Evolutionary conservation across 2,113 vertebrate genomes (phyloP), one percentile per base, ranked within the genome.

Genomic region (Hippocampus barbouri): DNA sequence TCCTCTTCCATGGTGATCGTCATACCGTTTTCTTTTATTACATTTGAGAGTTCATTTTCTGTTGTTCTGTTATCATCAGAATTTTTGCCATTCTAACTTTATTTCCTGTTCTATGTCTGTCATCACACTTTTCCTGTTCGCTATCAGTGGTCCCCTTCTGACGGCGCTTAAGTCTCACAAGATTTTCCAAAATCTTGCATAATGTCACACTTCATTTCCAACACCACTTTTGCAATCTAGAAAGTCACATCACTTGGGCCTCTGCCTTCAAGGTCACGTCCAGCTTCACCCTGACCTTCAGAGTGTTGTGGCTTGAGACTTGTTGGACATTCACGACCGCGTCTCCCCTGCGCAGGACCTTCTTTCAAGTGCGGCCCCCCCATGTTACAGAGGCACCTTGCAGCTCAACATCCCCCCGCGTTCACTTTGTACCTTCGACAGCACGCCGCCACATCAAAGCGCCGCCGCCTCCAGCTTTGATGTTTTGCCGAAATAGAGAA

Each of bases 381-480:
- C 23, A 4, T 59, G 59, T 16, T 34, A 96, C 95, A 96, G 87
- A 95, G 95, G 94, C 95, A 95, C 95, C 95, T 95, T 95, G 94
- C 94, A 95, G 94, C 94, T 95, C 95, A 94, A 96, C 95, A 96
- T 95, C 95, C 94, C 94, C 94, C 94, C 43, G n/a, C 94, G 95
- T 95, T 97, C 94, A 96, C 93, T 94, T 94, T 94, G 94, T 96
- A 96, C 95, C 95, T 96, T 95, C 96, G 95, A 95, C 95, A 96
- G 95, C 95, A 95, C 94, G 95, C 87, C 89, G 93, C 92, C 93
- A 96, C 95, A 95, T 97, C 95, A 97, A 96, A 97, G 95, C 87
- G 86, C 89, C 79, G 90, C 84, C 84, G 87, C 89, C 72, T 88
- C 87, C 71, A 88, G 87, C 94, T 97, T 97, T 97, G 94, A 97